Conservation (phyloP, 2,797 vertebrate genomes). For the Denticeps clupeoides region DNA sequence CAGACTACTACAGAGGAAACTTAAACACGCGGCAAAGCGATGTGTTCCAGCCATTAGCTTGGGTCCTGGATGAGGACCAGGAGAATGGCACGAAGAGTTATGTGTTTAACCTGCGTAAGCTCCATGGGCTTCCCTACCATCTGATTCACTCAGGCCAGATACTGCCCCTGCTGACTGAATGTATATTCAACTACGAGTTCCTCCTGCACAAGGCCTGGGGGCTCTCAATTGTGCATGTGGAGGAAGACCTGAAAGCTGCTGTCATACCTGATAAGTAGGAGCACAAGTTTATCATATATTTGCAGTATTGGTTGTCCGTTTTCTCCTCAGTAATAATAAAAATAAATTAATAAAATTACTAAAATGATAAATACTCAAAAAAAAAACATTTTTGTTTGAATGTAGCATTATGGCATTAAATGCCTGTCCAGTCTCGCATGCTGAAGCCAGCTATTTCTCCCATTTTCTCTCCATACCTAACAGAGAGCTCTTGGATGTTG, state of each 20-base stretch:
- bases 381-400: too few species aligned
- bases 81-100: slow-evolving; percentile 26
- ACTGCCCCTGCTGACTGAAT: slow-evolving; percentile 43
- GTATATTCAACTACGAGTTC: slow-evolving; percentile 61
- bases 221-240: slow-evolving; percentile 45
- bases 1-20: slow-evolving; percentile 40
- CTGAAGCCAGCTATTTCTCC: too few species aligned
- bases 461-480: background rate
- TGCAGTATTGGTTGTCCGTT: background rate
- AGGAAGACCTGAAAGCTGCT: slow-evolving; percentile 55
- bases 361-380: too few species aligned
- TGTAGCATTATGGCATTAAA: too few species aligned
- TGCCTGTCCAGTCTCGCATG: too few species aligned
- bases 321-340: too few species aligned
- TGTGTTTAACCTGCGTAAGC: slow-evolving; percentile 52
- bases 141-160: slow-evolving; percentile 50
- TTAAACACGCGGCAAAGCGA: slow-evolving; percentile 9
- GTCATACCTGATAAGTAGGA: slow-evolving; percentile 49
- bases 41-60: slow-evolving; percentile 48
- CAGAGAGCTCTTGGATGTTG: slow-evolving; percentile 47
- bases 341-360: background rate
- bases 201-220: slow-evolving; percentile 57
- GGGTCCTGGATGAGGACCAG: slow-evolving; percentile 30
- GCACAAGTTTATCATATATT: background rate
- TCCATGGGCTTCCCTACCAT: slow-evolving; percentile 52